phyloP scores from a whole-genome alignment of 2,888 invertebrate genomes.

The Macaria liturata region DNA sequence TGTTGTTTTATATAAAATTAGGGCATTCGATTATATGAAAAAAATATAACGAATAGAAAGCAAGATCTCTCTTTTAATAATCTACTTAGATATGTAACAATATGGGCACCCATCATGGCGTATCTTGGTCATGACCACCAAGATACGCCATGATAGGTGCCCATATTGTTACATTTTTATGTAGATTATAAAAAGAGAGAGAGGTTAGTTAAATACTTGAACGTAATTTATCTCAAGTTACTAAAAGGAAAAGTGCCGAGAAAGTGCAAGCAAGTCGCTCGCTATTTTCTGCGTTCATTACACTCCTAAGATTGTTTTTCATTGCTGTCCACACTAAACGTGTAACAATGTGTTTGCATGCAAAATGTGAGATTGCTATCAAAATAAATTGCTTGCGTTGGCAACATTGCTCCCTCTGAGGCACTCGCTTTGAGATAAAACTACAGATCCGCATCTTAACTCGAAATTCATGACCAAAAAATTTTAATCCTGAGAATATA shows the following conservation, averaged over 20 bases:
- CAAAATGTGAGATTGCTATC: constrained; percentile 27
- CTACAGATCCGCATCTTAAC: constrained; percentile 37
- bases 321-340: constrained; percentile 14
- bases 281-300: constrained; percentile 7
- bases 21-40: too few relatives aligned
- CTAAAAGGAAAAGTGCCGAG: constrained; percentile 9
- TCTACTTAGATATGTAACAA: too few relatives aligned
- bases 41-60: too few relatives aligned
- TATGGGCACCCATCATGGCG: too few relatives aligned
- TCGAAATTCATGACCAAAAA: too few relatives aligned
- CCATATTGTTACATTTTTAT: too few relatives aligned
- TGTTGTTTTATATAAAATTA: too few relatives aligned
- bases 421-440: constrained; percentile 36
- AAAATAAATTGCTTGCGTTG: constrained; percentile 30
- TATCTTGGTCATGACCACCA: too few relatives aligned
- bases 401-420: constrained; percentile 28
- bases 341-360: constrained; percentile 15
- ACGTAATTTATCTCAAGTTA: not conserved
- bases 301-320: constrained; percentile 9
- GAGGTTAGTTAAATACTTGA: too few relatives aligned
- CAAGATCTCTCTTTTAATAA: too few relatives aligned
- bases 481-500: not conserved
- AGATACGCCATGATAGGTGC: too few relatives aligned
- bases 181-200: too few relatives aligned
- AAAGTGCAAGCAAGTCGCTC: constrained; percentile 14